Percentiles rank a stretch among this genome's conserved stretches.
These are phyloP conservation scores for Ditula angustiorana DNA, from an alignment of 2,888 invertebrate species.

Conservation along the genomic window DNA sequence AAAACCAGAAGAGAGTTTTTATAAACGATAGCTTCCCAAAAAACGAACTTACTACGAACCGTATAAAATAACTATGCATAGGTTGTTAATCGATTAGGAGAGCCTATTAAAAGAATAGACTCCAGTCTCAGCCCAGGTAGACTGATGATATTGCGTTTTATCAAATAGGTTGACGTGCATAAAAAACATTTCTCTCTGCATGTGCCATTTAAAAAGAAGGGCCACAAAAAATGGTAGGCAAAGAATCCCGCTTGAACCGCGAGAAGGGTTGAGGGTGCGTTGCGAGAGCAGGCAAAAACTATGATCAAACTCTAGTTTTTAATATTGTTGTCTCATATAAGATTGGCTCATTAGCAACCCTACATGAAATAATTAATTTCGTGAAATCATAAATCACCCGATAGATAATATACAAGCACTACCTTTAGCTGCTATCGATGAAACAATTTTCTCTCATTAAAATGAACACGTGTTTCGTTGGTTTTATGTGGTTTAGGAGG, in stretches of 20 bases:
- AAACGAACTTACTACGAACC: constrained; percentile 26
- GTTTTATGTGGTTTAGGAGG: background rate
- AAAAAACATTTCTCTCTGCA: constrained; percentile 79
- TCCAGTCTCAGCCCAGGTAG: constrained; percentile 74
- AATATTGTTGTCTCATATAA: constrained; percentile 47
- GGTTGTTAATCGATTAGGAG: constrained; percentile 76
- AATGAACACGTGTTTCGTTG: background rate
- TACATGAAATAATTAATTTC: background rate
- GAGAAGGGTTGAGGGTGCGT: constrained; percentile 78
- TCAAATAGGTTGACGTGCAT: constrained; percentile 63
- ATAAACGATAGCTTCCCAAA: background rate
- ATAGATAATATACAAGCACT: background rate
- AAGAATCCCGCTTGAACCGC: constrained; percentile 76
- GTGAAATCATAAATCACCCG: background rate
- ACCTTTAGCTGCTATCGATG: background rate
- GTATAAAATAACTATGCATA: constrained; percentile 49
- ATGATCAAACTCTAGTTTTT: constrained; percentile 67
- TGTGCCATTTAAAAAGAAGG: constrained; percentile 83
- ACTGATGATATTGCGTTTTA: constrained; percentile 82
- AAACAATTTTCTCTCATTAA: background rate
- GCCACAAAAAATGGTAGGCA: constrained; percentile 77
- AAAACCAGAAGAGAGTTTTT: background rate
- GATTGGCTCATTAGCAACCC: constrained; percentile 49
- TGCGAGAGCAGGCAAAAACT: constrained; percentile 73
- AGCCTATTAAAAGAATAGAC: constrained; percentile 76